Conservation (phyloP, 2,113 vertebrate genomes). For the Phainopepla nitens region DNA sequence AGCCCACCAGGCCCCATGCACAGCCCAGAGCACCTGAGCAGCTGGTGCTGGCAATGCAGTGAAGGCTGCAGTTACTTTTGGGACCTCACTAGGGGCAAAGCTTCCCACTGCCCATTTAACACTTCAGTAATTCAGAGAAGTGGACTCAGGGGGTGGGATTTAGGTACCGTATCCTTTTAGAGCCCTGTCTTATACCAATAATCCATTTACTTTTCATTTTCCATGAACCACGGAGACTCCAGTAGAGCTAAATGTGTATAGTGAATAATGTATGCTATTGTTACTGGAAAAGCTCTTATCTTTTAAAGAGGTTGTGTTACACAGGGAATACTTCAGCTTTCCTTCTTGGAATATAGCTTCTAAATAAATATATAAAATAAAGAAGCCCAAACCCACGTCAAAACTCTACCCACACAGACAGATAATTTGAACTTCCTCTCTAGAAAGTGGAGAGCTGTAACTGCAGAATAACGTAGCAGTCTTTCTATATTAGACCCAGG, state of each 20-base stretch:
- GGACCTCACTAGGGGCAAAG: background rate
- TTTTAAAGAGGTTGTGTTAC: background rate
- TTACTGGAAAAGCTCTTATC: background rate
- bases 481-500: background rate
- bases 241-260: background rate
- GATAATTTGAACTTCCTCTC: background rate
- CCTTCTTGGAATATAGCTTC: background rate
- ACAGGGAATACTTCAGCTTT: background rate
- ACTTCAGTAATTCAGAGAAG: background rate
- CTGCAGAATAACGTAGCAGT: background rate
- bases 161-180: fast-evolving
- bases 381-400: background rate
- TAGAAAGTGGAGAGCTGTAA: background rate
- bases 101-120: background rate
- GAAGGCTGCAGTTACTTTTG: background rate
- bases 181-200: background rate
- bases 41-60: background rate
- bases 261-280: background rate
- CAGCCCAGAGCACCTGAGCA: background rate
- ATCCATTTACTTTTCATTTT: background rate
- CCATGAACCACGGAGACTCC: background rate
- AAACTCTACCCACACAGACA: background rate
- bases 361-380: background rate
- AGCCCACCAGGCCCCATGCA: background rate
- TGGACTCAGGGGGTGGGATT: background rate